A percentile compares a stretch with the other conserved stretches of the same genome.
phyloP scores from a whole-genome alignment of 1,140 invertebrate species.

The Araneus ventricosus region DNA sequence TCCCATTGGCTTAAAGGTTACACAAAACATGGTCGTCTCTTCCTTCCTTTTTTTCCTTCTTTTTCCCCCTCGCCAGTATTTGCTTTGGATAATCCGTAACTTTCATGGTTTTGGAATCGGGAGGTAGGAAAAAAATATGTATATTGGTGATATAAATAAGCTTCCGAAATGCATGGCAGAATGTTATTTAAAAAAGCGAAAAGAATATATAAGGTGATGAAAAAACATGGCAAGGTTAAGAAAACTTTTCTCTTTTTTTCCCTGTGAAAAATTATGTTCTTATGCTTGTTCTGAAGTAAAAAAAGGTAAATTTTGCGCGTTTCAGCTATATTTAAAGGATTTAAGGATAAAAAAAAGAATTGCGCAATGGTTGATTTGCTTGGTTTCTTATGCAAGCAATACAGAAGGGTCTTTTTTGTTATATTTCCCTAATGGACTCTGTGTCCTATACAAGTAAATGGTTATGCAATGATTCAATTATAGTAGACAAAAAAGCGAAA shows the following conservation, averaged over 20 bases:
- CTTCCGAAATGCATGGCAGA: slow-evolving; percentile 28
- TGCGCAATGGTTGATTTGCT: background rate
- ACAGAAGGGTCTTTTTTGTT: background rate
- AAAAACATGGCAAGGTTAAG: slow-evolving; percentile 44
- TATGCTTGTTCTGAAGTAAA: background rate
- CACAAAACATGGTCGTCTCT: slow-evolving; percentile 70
- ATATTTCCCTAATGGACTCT: background rate
- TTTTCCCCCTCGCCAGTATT: slow-evolving; percentile 15
- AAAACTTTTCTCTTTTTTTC: slow-evolving; percentile 21
- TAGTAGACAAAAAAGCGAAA: background rate
- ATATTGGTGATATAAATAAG: slow-evolving; percentile 59
- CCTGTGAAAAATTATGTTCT: slow-evolving; percentile 14
- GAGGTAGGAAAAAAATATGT: slow-evolving; percentile 6
- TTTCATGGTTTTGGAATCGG: slow-evolving; percentile 40
- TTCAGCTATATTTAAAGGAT: slow-evolving; percentile 17
- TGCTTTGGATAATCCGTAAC: slow-evolving; percentile 67
- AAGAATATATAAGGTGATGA: slow-evolving; percentile 30
- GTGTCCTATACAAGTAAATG: background rate
- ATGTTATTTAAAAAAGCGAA: slow-evolving; percentile 52
- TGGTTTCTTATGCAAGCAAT: slow-evolving; percentile 15
- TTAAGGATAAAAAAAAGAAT: background rate
- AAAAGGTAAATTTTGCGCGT: slow-evolving; percentile 23
- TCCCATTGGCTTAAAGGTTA: slow-evolving; percentile 74
- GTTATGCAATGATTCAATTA: background rate
- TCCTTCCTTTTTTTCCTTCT: background rate